Percentiles rank a stretch among this genome's conserved stretches.
Evolutionary conservation across 2,888 invertebrate species (phyloP).

Genomic region (Drosophila fungiperda): DNA sequence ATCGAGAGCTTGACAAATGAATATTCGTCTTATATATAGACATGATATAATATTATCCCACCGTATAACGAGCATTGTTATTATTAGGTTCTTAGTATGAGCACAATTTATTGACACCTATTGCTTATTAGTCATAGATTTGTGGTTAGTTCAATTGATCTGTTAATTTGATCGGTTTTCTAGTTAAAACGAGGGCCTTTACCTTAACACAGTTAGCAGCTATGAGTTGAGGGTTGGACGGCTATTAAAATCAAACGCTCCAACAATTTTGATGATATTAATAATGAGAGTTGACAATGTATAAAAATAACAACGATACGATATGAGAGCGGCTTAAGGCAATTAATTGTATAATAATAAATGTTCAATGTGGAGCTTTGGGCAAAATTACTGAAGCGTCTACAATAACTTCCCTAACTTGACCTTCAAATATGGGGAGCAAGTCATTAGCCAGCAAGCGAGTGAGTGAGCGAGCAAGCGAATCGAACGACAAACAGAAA

Average conservation of each 20-base stretch:
- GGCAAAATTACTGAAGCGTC: slow-evolving; percentile 83
- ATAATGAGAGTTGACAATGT: slow-evolving; percentile 56
- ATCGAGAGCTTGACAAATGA: slow-evolving; percentile 43
- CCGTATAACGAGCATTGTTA: slow-evolving; percentile 28
- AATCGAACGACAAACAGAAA: slow-evolving; percentile 29
- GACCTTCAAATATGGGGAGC: slow-evolving; percentile 79
- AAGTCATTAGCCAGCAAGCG: slow-evolving; percentile 51
- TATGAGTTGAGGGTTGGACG: slow-evolving; percentile 30
- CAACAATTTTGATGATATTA: slow-evolving; percentile 77
- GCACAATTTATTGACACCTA: slow-evolving; percentile 47
- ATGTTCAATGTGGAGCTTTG: slow-evolving; percentile 78
- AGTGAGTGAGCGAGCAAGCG: slow-evolving; percentile 26
- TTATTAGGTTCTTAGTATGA: slow-evolving; percentile 12
- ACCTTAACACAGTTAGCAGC: slow-evolving; percentile 70
- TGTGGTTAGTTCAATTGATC: slow-evolving; percentile 55
- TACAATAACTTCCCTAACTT: slow-evolving; percentile 78
- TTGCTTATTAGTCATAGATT: slow-evolving; percentile 58
- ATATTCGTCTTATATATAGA: slow-evolving; percentile 50
- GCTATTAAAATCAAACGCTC: slow-evolving; percentile 82
- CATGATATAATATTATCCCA: slow-evolving; percentile 60
- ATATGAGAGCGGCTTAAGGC: slow-evolving; percentile 68
- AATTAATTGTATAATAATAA: slow-evolving; percentile 77
- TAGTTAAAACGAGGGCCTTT: slow-evolving; percentile 49
- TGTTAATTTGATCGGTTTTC: slow-evolving; percentile 19
- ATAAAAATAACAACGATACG: slow-evolving; percentile 43